Conservation (phyloP, 2,797 vertebrate species). For the Triplophysa bombifrons region DNA sequence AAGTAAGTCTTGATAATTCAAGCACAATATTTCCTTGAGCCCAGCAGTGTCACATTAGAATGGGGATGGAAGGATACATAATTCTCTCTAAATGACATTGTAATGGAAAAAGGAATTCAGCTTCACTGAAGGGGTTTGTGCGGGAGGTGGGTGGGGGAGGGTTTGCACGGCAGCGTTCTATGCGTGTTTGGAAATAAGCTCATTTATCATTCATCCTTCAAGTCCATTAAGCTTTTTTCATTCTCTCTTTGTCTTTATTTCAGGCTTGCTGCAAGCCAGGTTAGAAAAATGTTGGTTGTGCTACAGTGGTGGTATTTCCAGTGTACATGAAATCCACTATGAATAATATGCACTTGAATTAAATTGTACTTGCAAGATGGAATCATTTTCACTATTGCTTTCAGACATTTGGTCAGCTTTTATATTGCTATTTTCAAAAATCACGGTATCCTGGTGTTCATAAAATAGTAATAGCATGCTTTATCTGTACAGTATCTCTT, state of each 20-base stretch:
- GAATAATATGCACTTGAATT: no score
- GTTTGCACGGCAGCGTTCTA: slow-evolving; percentile 45
- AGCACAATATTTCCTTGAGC: slow-evolving; percentile 59
- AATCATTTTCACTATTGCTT: neutral
- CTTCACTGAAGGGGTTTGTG: slow-evolving; percentile 21
- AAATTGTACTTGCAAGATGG: neutral
- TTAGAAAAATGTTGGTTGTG: neutral
- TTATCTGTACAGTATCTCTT: neutral
- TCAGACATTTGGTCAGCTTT: neutral
- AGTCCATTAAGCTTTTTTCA: neutral
- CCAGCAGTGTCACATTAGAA: slow-evolving; percentile 62
- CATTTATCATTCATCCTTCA: slow-evolving; percentile 63
- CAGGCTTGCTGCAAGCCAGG: neutral
- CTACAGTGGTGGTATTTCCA: neutral
- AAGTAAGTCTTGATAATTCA: slow-evolving; percentile 64
- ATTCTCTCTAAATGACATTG: slow-evolving; percentile 65
- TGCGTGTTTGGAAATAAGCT: slow-evolving; percentile 58
- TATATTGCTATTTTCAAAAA: neutral
- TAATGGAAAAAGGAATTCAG: slow-evolving; percentile 63
- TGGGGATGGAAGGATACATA: slow-evolving; percentile 50
- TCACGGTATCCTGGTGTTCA: neutral
- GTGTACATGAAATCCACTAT: neutral
- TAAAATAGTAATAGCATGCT: neutral
- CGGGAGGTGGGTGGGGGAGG: slow-evolving; percentile 23
- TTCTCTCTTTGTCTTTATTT: neutral